A percentile compares a stretch with the other conserved stretches of the same genome.
These are phyloP conservation scores for Batillaria attramentaria DNA, from an alignment of 1,140 invertebrate genomes.

Conservation along the genomic window DNA sequence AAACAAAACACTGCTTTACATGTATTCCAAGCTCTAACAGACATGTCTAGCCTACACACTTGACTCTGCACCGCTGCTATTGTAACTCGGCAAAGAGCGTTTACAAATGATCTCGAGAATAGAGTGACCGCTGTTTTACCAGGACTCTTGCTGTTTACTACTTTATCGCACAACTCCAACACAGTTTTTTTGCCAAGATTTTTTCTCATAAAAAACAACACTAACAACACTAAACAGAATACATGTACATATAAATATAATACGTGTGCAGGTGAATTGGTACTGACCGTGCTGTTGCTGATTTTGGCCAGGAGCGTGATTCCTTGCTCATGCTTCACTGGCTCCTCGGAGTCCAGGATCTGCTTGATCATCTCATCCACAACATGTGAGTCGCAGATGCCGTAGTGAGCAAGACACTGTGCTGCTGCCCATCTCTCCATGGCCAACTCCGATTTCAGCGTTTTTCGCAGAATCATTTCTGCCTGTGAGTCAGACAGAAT, in stretches of 20 bases:
- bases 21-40: too few species aligned
- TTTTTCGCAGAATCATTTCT: constrained; percentile 51
- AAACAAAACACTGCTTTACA: too few species aligned
- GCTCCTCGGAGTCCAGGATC: constrained; percentile 62
- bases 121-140: too few species aligned
- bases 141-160: not conserved
- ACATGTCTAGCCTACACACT: too few species aligned
- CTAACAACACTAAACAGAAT: too few species aligned
- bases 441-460: constrained; percentile 50
- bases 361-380: constrained; percentile 68
- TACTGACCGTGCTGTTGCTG: constrained; percentile 65
- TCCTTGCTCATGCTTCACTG: constrained; percentile 64
- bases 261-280: not conserved
- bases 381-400: constrained; percentile 67
- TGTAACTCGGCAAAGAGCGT: too few species aligned
- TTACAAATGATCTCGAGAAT: too few species aligned
- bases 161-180: too few species aligned
- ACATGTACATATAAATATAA: too few species aligned
- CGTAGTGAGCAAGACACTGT: constrained; percentile 69
- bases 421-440: constrained; percentile 69
- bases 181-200: too few species aligned
- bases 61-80: too few species aligned
- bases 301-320: constrained; percentile 63
- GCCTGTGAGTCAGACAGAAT: constrained; percentile 47
- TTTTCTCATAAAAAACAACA: too few species aligned